A percentile compares a stretch with the other conserved stretches of the same genome.
These are phyloP conservation scores for Hepsetus odoe DNA, from an alignment of 2,113 vertebrate genomes.

Conservation along the genomic window DNA sequence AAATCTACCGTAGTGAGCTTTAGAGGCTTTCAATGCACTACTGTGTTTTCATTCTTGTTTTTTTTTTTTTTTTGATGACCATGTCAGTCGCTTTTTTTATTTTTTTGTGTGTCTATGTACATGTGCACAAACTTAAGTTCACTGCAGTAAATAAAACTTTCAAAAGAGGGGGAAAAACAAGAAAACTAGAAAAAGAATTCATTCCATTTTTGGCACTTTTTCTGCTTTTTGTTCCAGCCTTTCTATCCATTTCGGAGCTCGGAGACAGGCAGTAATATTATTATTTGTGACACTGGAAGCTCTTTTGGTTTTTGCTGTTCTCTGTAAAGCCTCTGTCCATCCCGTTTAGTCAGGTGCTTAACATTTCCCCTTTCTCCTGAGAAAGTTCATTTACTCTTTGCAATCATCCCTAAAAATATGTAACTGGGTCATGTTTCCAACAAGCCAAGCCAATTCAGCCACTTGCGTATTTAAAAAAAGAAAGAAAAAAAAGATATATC, in stretches of 20 bases:
- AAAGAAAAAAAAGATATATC: background rate
- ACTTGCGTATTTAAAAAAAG: conserved; percentile 24
- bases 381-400: conserved; percentile 65
- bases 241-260: conserved; percentile 77
- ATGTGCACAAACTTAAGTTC: conserved; percentile 77
- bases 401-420: conserved; percentile 83
- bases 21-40: conserved; percentile 83
- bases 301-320: conserved; percentile 68
- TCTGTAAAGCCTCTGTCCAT: conserved; percentile 83
- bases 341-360: conserved; percentile 80
- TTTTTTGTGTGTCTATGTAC: conserved; percentile 63
- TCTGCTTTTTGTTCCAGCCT: conserved; percentile 52
- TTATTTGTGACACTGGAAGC: conserved; percentile 85
- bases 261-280: conserved; percentile 81
- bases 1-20: conserved; percentile 81
- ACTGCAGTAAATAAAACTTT: conserved; percentile 72
- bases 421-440: conserved; percentile 81
- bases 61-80: conserved; percentile 78
- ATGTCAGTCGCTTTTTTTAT: conserved; percentile 82
- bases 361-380: conserved; percentile 48
- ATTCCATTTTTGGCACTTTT: conserved; percentile 82
- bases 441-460: conserved; percentile 78
- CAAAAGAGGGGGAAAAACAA: conserved; percentile 26
- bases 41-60: too few relatives aligned
- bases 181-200: conserved; percentile 59